Evolutionary conservation across 2,888 invertebrate species (phyloP).

Genomic region (Limnephilus lunatus): DNA sequence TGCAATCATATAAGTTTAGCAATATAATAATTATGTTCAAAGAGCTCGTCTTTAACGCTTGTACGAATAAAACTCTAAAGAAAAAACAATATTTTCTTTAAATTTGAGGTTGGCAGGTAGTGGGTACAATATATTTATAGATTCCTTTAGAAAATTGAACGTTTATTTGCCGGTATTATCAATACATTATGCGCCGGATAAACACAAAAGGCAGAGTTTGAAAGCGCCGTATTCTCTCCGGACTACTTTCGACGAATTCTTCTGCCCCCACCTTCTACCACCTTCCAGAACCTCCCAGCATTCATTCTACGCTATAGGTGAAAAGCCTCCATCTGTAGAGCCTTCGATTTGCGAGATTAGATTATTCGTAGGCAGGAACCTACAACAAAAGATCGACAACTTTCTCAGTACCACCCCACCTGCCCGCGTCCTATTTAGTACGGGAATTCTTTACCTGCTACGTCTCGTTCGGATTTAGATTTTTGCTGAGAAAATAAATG

Average conservation of each 20-base stretch:
- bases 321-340: constrained; percentile 57
- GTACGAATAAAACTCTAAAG: background rate
- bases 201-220: constrained; percentile 32
- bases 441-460: constrained; percentile 4
- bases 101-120: background rate
- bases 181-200: constrained; percentile 7
- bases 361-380: constrained; percentile 55
- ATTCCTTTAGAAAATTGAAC: background rate
- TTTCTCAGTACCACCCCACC: constrained; percentile 17
- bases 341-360: constrained; percentile 63
- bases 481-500: constrained; percentile 23
- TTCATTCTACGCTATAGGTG: constrained; percentile 13
- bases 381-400: constrained; percentile 51
- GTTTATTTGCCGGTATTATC: constrained; percentile 22
- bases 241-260: constrained; percentile 17
- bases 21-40: background rate
- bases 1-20: no score
- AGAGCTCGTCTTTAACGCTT: background rate
- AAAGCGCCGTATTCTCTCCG: constrained; percentile 29
- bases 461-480: constrained; percentile 21
- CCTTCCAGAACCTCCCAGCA: constrained; percentile 13
- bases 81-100: background rate
- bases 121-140: background rate
- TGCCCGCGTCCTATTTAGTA: constrained; percentile 1
- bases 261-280: background rate